A percentile compares a stretch with the other conserved stretches of the same genome.
Evolutionary conservation across 1,140 invertebrate species (phyloP).

Genomic region (Drosophila albomicans): DNA sequence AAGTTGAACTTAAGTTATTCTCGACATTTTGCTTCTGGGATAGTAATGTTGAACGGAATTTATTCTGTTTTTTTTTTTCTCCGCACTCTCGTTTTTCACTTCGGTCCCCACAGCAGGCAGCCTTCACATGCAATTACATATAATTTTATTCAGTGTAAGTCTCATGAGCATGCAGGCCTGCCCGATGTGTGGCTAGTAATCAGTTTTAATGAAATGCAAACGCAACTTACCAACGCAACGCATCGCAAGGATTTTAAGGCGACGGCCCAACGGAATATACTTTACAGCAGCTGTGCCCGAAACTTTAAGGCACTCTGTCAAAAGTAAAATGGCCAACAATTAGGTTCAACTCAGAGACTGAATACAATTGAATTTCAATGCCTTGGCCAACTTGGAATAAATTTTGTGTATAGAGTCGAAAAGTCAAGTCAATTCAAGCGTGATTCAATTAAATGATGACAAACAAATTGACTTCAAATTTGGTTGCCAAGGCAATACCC

Average conservation of each 20-base stretch:
- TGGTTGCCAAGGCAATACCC: constrained; percentile 7
- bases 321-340: constrained; percentile 39
- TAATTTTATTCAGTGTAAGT: constrained; percentile 52
- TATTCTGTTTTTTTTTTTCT: constrained; percentile 5
- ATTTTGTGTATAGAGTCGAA: constrained; percentile 3
- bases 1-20: constrained; percentile 2
- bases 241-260: constrained; percentile 34
- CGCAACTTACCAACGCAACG: constrained; percentile 46
- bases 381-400: constrained; percentile 23
- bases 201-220: constrained; percentile 68
- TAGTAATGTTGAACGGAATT: constrained; percentile 30
- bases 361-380: constrained; percentile 40
- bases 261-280: constrained; percentile 32
- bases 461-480: constrained; percentile 54
- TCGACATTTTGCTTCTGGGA: constrained; percentile 12
- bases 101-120: constrained; percentile 14
- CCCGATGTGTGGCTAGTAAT: constrained; percentile 28
- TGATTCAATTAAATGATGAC: constrained; percentile 50
- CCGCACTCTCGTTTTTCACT: constrained; percentile 28
- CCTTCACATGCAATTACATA: constrained; percentile 22
- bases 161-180: constrained; percentile 29
- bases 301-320: constrained; percentile 26
- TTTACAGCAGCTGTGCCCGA: neutral
- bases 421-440: constrained; percentile 11
- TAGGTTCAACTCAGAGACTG: neutral